phyloP scores from a whole-genome alignment of 2,797 vertebrate species.

The Discoglossus pictus region DNA sequence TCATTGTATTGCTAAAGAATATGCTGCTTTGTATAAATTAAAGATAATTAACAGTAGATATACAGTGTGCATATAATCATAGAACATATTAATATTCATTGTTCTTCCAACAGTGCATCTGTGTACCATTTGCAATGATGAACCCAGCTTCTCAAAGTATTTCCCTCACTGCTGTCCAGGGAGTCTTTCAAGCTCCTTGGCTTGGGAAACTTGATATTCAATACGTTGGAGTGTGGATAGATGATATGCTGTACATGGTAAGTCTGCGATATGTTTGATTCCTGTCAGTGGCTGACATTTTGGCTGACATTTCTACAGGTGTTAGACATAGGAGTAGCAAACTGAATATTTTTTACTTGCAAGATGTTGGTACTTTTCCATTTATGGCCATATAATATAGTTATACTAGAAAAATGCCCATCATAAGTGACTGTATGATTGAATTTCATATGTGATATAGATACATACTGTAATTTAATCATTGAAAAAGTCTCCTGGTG shows the following conservation, averaged over 20 bases:
- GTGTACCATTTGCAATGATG: conserved; percentile 75
- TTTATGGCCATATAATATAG: neutral
- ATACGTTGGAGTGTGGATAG: conserved; percentile 70
- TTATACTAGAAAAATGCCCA: too few relatives aligned
- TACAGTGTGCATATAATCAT: neutral
- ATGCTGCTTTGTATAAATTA: too few relatives aligned
- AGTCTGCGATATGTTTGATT: neutral
- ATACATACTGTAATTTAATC: too few relatives aligned
- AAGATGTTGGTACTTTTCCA: accelerated
- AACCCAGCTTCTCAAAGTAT: conserved; percentile 76
- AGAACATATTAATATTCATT: conserved; percentile 20
- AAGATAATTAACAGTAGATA: too few relatives aligned
- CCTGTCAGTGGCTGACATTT: too few relatives aligned
- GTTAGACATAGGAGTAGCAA: neutral
- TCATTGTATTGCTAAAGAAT: too few relatives aligned
- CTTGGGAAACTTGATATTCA: conserved; percentile 65
- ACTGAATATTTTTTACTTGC: conserved; percentile 20
- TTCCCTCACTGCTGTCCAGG: conserved; percentile 70
- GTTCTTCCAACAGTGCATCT: conserved; percentile 66
- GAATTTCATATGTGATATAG: too few relatives aligned
- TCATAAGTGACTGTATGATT: too few relatives aligned
- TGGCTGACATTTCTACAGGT: too few relatives aligned
- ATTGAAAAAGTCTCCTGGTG: too few relatives aligned
- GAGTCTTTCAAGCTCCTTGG: conserved; percentile 67
- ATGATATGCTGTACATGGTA: conserved; percentile 67